Evolutionary conservation across 2,113 vertebrate species (phyloP).

Genomic region (Fregata magnificens): DNA sequence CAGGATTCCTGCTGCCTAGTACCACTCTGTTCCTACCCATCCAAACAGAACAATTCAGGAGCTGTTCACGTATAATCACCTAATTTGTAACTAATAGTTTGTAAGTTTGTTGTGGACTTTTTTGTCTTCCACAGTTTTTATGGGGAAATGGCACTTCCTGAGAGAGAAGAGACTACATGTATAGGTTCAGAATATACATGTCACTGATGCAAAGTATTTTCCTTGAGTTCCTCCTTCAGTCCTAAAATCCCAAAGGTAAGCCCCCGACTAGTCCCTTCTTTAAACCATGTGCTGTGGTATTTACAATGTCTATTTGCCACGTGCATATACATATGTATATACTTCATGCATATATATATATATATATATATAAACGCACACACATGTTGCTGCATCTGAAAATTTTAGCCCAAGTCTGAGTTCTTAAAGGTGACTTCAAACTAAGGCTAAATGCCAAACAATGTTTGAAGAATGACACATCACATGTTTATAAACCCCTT

Average conservation of each 20-base stretch:
- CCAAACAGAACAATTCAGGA: neutral
- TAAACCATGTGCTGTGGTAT: neutral
- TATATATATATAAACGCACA: no score
- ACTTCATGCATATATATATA: neutral
- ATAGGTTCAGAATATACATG: neutral
- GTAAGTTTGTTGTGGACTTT: neutral
- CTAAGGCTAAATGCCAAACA: neutral
- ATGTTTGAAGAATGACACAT: neutral
- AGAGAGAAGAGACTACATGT: neutral
- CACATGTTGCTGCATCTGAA: neutral
- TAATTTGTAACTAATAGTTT: neutral
- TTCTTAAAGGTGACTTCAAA: neutral
- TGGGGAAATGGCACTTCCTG: neutral
- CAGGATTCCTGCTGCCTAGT: neutral
- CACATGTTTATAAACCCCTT: neutral
- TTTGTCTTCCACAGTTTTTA: neutral
- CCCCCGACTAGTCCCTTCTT: neutral
- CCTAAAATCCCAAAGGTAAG: neutral
- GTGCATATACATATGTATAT: neutral
- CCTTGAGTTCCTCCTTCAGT: neutral
- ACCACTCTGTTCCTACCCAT: neutral
- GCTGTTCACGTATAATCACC: neutral
- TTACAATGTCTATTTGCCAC: neutral
- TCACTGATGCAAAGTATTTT: neutral
- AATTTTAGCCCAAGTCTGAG: neutral